Evolutionary conservation across 2,797 vertebrate species (phyloP).

Genomic region (Emys orbicularis): DNA sequence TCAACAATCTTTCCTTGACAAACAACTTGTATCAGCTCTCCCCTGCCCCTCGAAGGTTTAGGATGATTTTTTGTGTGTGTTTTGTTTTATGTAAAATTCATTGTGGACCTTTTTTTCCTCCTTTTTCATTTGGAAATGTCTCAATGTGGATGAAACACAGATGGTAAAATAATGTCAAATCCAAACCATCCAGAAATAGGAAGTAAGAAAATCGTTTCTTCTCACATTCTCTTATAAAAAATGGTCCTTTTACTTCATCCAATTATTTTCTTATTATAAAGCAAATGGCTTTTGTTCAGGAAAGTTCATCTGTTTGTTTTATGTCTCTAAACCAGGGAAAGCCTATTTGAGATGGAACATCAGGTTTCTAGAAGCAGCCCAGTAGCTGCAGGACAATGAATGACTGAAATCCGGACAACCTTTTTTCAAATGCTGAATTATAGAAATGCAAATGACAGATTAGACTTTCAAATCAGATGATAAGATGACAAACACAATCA

Average conservation of each 20-base stretch:
- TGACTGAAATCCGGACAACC: constrained; percentile 20
- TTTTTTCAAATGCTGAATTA: constrained; percentile 22
- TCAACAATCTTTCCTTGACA: constrained; percentile 14
- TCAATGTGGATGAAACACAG: constrained; percentile 2
- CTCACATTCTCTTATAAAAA: constrained; percentile 26
- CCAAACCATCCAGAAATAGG: not conserved
- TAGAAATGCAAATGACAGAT: constrained; percentile 35
- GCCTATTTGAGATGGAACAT: not conserved
- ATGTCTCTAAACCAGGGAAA: not conserved
- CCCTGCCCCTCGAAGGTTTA: not conserved
- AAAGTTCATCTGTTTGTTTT: not conserved
- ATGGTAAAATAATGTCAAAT: constrained; percentile 34
- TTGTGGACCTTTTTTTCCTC: not conserved
- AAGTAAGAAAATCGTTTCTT: not conserved
- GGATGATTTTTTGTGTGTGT: not conserved
- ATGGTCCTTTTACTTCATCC: not conserved
- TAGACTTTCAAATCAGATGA: constrained; percentile 61
- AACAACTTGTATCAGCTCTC: not conserved
- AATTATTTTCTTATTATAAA: constrained; percentile 23
- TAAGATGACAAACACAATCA: constrained; percentile 35
- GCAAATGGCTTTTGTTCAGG: not conserved
- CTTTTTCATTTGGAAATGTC: constrained; percentile 8
- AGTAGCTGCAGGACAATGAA: constrained; percentile 32
- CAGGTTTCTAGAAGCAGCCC: not conserved
- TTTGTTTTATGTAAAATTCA: constrained; percentile 53